These are phyloP conservation scores for Cephus cinctus DNA, from an alignment of 1,140 invertebrate genomes.

Conservation along the genomic window DNA sequence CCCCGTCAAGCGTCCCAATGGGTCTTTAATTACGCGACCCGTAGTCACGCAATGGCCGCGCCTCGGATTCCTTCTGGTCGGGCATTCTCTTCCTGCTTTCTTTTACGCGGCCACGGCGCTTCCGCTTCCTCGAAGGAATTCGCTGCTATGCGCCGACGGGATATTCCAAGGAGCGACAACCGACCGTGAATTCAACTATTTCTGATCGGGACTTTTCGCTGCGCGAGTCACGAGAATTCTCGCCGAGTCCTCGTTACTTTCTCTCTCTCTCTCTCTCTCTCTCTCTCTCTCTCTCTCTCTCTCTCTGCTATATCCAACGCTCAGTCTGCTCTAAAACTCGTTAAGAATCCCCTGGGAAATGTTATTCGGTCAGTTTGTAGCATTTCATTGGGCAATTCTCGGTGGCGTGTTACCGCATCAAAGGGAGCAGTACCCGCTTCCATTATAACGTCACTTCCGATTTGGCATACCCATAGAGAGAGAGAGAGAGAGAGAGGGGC, in stretches of 20 bases:
- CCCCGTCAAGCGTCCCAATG: not conserved
- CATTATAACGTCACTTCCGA: constrained; percentile 49
- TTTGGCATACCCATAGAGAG: constrained; percentile 32
- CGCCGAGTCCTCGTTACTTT: no score
- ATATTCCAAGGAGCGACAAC: not conserved
- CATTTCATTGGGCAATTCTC: constrained; percentile 26
- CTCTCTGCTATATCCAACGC: no score
- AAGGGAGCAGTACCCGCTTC: constrained; percentile 45
- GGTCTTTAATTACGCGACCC: not conserved
- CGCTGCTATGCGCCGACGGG: not conserved
- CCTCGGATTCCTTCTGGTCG: no score
- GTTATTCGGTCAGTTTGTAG: not conserved
- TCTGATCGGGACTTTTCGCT: no score
- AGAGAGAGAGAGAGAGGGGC: no score
- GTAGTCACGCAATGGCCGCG: not conserved
- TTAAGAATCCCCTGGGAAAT: not conserved
- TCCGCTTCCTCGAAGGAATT: not conserved
- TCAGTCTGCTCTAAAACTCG: not conserved
- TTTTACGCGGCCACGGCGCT: not conserved
- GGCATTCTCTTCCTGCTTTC: not conserved
- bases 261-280: no score
- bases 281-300: no score
- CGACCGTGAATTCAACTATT: not conserved
- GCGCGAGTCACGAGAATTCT: no score
- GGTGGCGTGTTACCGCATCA: constrained; percentile 25